Evolutionary conservation across 2,113 vertebrate genomes (phyloP).

Genomic region (Nycticryphes semicollaris): DNA sequence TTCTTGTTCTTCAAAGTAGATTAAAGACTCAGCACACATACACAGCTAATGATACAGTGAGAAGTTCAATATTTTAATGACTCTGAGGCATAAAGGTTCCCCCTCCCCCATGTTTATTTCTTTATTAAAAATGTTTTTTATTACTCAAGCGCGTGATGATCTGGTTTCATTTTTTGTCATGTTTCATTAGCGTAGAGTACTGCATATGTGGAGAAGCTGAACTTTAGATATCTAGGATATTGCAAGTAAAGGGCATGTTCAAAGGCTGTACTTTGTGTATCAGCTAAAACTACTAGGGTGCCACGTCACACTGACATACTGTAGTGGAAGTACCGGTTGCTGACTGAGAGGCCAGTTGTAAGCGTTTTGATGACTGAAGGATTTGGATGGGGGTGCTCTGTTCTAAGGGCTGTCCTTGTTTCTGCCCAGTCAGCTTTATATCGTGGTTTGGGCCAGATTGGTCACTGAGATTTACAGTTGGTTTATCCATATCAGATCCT

Average conservation of each 20-base stretch:
- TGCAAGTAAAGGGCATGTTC: not conserved
- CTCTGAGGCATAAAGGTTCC: not conserved
- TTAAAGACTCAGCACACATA: not conserved
- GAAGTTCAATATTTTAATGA: slow-evolving; percentile 14
- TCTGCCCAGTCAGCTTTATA: not conserved
- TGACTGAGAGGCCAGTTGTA: rapidly evolving
- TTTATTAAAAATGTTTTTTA: slow-evolving; percentile 8
- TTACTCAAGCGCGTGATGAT: not conserved
- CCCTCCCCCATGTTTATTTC: not conserved
- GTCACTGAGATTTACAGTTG: not conserved
- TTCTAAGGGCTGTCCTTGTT: not conserved
- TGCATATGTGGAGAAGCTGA: not conserved
- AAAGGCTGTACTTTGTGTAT: not conserved
- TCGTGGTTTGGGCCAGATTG: not conserved
- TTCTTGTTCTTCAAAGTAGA: slow-evolving; percentile 20
- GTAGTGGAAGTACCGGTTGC: not conserved
- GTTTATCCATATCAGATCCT: not conserved
- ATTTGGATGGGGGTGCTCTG: not conserved
- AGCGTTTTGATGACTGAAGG: not conserved
- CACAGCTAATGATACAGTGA: not conserved
- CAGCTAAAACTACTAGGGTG: not conserved
- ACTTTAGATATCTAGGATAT: not conserved
- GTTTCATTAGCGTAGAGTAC: too few species aligned
- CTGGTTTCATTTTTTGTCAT: too few species aligned
- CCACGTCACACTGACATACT: rapidly evolving